Evolutionary conservation across 1,140 invertebrate genomes (phyloP).

Genomic region (Phocides pigmalion): DNA sequence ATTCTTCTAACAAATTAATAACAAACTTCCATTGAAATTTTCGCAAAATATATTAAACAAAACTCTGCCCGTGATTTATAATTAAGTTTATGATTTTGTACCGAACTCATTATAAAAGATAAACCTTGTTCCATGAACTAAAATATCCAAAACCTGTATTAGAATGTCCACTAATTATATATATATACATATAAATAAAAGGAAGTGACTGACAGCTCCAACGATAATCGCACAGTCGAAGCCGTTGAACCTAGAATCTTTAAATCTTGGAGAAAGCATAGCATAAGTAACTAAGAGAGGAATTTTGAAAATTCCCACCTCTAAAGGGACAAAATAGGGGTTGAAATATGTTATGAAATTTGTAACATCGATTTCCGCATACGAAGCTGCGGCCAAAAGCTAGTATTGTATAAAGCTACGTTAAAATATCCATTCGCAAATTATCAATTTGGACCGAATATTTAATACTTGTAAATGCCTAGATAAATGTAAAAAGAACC

Average conservation of each 20-base stretch:
- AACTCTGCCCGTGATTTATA: conserved; percentile 1
- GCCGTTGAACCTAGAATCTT: no score
- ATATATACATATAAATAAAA: no score
- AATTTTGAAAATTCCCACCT: no score
- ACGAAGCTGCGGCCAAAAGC: no score
- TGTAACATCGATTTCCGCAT: no score
- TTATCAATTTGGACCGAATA: neutral
- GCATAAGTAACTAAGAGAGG: no score
- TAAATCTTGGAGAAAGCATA: no score
- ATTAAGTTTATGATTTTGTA: conserved; percentile 20
- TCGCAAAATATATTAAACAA: neutral
- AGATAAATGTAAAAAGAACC: conserved; percentile 45
- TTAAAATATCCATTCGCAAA: neutral
- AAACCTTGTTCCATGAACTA: conserved; percentile 3
- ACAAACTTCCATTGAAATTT: conserved; percentile 1
- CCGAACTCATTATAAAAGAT: conserved; percentile 3
- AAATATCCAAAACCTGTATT: neutral
- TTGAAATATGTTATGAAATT: no score
- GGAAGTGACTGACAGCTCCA: no score
- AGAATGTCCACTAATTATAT: neutral
- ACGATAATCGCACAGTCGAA: no score
- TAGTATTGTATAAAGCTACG: neutral
- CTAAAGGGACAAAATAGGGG: no score
- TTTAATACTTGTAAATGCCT: conserved; percentile 38
- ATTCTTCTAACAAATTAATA: conserved; percentile 7